phyloP scores from a whole-genome alignment of 2,888 invertebrate species.

The Troides aeacus region DNA sequence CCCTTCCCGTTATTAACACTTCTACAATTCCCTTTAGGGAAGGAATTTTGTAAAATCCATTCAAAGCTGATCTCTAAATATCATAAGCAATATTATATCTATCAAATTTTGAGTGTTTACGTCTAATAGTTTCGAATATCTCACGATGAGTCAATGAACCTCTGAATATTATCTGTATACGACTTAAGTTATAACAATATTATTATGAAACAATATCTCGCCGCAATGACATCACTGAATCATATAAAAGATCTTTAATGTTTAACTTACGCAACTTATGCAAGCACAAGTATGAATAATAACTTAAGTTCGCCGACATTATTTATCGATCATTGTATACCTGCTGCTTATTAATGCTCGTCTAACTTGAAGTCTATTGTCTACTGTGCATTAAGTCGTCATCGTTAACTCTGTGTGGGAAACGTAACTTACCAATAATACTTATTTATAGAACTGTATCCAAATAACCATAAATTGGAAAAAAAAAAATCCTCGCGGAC shows the following conservation, averaged over 20 bases:
- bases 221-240: not conserved
- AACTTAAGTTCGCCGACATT: slow-evolving; percentile 5
- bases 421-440: too few relatives aligned
- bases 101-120: too few relatives aligned
- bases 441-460: too few relatives aligned
- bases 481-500: too few relatives aligned
- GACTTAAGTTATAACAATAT: not conserved
- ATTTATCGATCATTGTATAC: slow-evolving; percentile 4
- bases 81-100: too few relatives aligned
- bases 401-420: not conserved
- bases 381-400: not conserved
- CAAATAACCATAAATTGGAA: too few relatives aligned
- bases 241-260: not conserved
- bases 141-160: too few relatives aligned
- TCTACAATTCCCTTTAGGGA: too few relatives aligned
- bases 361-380: not conserved
- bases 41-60: too few relatives aligned
- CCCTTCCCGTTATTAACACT: too few relatives aligned
- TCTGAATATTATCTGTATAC: not conserved
- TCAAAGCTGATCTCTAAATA: too few relatives aligned
- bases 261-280: slow-evolving; percentile 17
- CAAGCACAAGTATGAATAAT: slow-evolving; percentile 18
- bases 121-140: too few relatives aligned
- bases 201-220: not conserved
- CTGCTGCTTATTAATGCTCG: not conserved